Conservation (phyloP, 2,113 vertebrate genomes). For the Tachysurus vachellii region DNA sequence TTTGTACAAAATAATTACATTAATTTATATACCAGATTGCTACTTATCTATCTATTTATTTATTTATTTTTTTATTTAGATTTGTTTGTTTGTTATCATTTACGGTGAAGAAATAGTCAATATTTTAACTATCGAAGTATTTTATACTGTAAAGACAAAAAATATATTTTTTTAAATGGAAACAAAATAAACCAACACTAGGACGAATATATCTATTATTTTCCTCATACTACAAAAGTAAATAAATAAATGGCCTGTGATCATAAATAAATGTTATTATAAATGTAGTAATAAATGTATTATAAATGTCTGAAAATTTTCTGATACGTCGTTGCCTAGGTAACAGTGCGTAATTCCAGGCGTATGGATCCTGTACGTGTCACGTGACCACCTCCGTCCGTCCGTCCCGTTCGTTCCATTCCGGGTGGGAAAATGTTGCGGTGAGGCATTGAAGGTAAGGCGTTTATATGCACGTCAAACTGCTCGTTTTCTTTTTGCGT, state of each 20-base stretch:
- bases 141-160: not conserved
- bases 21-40: not conserved
- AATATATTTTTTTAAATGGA: not conserved
- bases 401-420: not conserved
- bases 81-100: no score
- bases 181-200: not conserved
- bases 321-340: slow-evolving; percentile 5
- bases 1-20: not conserved
- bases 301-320: not conserved
- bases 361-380: slow-evolving; percentile 1
- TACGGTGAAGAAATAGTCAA: no score
- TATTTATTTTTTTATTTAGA: no score
- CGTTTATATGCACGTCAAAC: not conserved
- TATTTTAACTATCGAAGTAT: not conserved
- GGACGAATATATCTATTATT: not conserved
- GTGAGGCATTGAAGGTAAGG: slow-evolving; percentile 24
- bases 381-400: slow-evolving; percentile 23
- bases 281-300: not conserved
- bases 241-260: not conserved
- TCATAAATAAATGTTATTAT: no score
- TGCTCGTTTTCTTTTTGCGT: not conserved
- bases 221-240: not conserved
- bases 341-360: slow-evolving; percentile 31
- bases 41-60: not conserved
- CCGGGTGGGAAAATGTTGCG: slow-evolving; percentile 6